phyloP scores from a whole-genome alignment of 2,113 vertebrate species.

The Chlamydotis undulata region DNA sequence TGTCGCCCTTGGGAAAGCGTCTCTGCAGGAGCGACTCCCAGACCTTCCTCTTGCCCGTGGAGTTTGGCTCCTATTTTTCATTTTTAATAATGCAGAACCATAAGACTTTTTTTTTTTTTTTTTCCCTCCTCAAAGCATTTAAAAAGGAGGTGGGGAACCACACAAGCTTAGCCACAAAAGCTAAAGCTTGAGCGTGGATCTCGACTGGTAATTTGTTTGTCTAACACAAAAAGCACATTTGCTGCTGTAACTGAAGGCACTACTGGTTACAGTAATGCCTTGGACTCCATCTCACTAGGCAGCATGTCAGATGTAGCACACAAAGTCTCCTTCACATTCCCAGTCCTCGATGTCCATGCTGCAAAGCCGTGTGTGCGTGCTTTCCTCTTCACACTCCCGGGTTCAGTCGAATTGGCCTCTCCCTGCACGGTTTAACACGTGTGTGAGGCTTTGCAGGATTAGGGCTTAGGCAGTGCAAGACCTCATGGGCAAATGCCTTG shows the following conservation, averaged over 20 bases:
- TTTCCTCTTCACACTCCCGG: background rate
- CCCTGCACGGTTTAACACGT: background rate
- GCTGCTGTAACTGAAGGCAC: background rate
- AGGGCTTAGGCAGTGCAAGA: background rate
- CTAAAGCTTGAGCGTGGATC: background rate
- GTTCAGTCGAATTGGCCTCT: background rate
- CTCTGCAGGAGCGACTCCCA: background rate
- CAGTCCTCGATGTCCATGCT: background rate
- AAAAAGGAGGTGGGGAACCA: background rate
- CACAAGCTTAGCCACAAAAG: background rate
- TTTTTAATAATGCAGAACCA: conserved; percentile 14
- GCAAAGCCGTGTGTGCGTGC: background rate
- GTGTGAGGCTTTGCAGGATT: conserved; percentile 10
- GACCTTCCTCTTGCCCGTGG: background rate
- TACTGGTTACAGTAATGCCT: background rate
- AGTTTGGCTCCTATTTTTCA: conserved; percentile 31
- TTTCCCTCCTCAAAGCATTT: background rate
- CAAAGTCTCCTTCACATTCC: background rate
- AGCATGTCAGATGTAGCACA: background rate
- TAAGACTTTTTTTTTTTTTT: background rate
- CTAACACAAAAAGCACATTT: background rate
- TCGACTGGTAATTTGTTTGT: conserved; percentile 16
- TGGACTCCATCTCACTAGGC: background rate
- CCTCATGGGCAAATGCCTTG: background rate
- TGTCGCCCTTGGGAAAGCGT: background rate